Evolutionary conservation across 2,797 vertebrate species (phyloP).

Genomic region (Ctenopoma kingsleyae): DNA sequence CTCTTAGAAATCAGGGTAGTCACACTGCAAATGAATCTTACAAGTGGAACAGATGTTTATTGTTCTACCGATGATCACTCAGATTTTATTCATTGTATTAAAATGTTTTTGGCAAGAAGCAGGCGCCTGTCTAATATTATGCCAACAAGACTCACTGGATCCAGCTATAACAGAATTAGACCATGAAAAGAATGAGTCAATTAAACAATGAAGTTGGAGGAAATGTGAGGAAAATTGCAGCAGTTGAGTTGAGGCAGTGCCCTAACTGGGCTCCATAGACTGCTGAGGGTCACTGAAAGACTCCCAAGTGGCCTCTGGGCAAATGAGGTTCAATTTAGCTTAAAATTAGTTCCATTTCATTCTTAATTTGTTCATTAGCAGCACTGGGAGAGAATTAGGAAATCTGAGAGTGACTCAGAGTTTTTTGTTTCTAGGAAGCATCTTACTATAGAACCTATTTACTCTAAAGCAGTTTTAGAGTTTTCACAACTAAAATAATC

Average conservation of each 20-base stretch:
- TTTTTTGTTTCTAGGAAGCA: not conserved
- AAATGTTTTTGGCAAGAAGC: not conserved
- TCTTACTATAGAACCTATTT: not conserved
- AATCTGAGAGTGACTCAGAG: constrained; percentile 6
- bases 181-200: constrained; percentile 5
- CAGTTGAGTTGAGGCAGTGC: constrained; percentile 6
- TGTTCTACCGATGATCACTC: constrained; percentile 30
- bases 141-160: not conserved
- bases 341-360: constrained; percentile 26
- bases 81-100: constrained; percentile 21
- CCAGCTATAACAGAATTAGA: not conserved
- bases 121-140: not conserved
- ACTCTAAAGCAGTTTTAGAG: no score
- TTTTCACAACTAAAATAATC: no score
- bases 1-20: not conserved
- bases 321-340: constrained; percentile 42
- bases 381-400: not conserved
- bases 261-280: constrained; percentile 7
- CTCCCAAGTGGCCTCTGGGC: constrained; percentile 7
- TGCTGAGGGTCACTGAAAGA: constrained; percentile 23
- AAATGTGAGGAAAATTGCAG: constrained; percentile 20
- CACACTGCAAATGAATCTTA: constrained; percentile 43
- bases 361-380: constrained; percentile 45
- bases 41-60: constrained; percentile 60
- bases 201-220: constrained; percentile 5